These are phyloP conservation scores for Leucophenga varia DNA, from an alignment of 1,140 invertebrate genomes.

Conservation along the genomic window DNA sequence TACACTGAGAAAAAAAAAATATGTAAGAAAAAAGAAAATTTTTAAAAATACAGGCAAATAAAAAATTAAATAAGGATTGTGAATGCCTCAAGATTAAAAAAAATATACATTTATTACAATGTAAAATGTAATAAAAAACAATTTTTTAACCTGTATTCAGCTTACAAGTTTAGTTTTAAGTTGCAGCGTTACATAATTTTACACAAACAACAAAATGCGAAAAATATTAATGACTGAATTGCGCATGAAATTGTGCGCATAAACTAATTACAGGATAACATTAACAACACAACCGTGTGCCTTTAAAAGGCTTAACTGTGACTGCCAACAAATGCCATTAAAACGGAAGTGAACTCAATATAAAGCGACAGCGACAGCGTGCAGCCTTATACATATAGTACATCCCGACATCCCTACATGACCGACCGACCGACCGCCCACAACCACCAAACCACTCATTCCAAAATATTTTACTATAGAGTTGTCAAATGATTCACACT, in stretches of 20 bases:
- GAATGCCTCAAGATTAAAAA: too few relatives aligned
- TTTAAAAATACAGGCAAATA: slow-evolving; percentile 40
- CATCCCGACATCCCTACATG: too few relatives aligned
- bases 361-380: slow-evolving; percentile 15
- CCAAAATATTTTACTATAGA: too few relatives aligned
- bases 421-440: too few relatives aligned
- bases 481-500: slow-evolving; percentile 6
- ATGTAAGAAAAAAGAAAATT: too few relatives aligned
- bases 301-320: slow-evolving; percentile 23
- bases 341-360: slow-evolving; percentile 19
- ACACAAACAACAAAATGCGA: slow-evolving; percentile 12
- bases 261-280: slow-evolving; percentile 53
- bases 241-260: slow-evolving; percentile 52
- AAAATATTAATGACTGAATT: slow-evolving; percentile 43
- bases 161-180: too few relatives aligned
- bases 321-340: slow-evolving; percentile 25
- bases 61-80: too few relatives aligned
- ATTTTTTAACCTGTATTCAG: too few relatives aligned
- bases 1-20: too few relatives aligned
- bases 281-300: slow-evolving; percentile 36
- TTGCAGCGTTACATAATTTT: slow-evolving; percentile 17
- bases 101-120: too few relatives aligned
- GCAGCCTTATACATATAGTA: background rate
- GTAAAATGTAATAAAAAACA: too few relatives aligned
- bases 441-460: too few relatives aligned